Evolutionary conservation across 2,797 vertebrate genomes (phyloP), one percentile per base, ranked within the genome.

Genomic region (Hybognathus amarus): DNA sequence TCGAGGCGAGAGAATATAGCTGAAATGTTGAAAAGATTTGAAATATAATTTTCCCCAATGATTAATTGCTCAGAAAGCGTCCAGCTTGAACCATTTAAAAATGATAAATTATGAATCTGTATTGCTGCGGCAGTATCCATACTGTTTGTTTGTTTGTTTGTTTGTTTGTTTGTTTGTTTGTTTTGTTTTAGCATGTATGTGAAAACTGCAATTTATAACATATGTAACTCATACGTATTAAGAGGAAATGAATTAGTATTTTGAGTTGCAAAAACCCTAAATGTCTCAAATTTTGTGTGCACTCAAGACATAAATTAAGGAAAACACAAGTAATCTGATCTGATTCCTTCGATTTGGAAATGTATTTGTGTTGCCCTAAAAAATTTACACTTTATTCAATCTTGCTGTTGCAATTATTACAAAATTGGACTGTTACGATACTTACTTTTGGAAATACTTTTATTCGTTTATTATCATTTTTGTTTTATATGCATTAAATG

Each of bases 1-100:
- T 61, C 84, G 89, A n/a, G 69, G 89, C 90, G 91, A 94, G 92
- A 94, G 92, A 94, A n/a, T 54, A 93, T 94, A 93, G 92, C 92
- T 88, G 88, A 87, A 87, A 91, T 93, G 93, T 92, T 71, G 91
- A 95, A 94, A 94, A 93, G 90, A 47, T 47, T 47, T 47, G 45
- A 47, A 47, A 47, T 47, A 5, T 47, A 47, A 47, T 94, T 94
- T 94, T 94, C 92, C 92, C 91, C 91, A 90, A 92, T 94, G 92
- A 94, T 95, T 94, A 94, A 95, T 95, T 91, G 90, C 92, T 89
- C 90, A 92, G 92, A 90, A 93, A 91, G 89, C 91, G 88, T 88
- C 90, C 90, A 87, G 92, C 91, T 93, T 93, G 90, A 93, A 91
- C 91, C 86, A 92, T 91, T 92, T 93, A 90, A 91, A 92, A 93